Conservation (phyloP, 2,888 invertebrate genomes). For the Pediacus dermestoides region DNA sequence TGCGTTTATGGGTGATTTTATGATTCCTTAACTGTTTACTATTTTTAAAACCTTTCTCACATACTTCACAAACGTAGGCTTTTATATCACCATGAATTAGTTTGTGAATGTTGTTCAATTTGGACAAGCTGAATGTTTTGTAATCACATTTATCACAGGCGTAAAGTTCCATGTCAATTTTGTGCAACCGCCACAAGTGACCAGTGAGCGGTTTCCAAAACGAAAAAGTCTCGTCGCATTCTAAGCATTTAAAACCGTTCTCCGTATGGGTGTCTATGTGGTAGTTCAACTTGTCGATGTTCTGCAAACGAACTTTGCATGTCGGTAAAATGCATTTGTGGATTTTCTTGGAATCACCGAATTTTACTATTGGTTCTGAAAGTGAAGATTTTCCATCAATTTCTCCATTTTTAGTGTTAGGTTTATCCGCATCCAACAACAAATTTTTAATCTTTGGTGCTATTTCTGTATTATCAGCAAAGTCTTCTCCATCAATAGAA, state of each 20-base stretch:
- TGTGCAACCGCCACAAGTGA: conserved; percentile 76
- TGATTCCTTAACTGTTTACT: conserved; percentile 76
- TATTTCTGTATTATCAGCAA: too few species aligned
- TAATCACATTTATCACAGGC: conserved; percentile 72
- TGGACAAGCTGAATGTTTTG: conserved; percentile 67
- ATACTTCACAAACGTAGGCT: conserved; percentile 55
- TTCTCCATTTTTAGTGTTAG: conserved; percentile 1
- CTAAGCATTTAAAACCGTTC: conserved; percentile 58
- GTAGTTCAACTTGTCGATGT: conserved; percentile 58
- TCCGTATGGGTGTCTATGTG: conserved; percentile 61
- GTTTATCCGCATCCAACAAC: too few species aligned
- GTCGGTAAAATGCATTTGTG: conserved; percentile 54
- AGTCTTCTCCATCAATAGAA: conserved; percentile 9
- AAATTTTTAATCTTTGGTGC: too few species aligned
- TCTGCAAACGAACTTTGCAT: conserved; percentile 58
- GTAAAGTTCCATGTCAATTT: conserved; percentile 75
- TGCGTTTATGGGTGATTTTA: conserved; percentile 58
- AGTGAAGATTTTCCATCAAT: neutral
- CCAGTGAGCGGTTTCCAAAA: conserved; percentile 69
- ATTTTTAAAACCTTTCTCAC: conserved; percentile 77
- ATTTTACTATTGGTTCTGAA: too few species aligned
- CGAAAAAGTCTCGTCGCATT: conserved; percentile 58
- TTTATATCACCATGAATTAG: conserved; percentile 68
- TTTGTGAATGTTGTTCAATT: conserved; percentile 69
- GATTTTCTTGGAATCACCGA: conserved; percentile 24